Percentiles rank a stretch among this genome's conserved stretches.
These are phyloP conservation scores for Picus viridis DNA, from an alignment of 2,797 vertebrate genomes.

Conservation along the genomic window DNA sequence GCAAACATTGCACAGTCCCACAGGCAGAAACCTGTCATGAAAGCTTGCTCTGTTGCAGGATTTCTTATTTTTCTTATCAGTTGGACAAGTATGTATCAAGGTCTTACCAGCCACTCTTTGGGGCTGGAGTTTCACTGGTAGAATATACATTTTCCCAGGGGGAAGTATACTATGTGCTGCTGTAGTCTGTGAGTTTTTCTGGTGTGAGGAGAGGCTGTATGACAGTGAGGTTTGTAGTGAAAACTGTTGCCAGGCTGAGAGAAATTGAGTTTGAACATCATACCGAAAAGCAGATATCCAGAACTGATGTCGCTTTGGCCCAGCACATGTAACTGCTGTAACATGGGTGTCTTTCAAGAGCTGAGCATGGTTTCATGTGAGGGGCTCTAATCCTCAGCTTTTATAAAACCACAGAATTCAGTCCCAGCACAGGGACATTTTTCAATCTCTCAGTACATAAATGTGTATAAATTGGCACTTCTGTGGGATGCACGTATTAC, in stretches of 20 bases:
- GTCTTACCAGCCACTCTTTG: neutral
- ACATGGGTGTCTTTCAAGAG: rapidly evolving
- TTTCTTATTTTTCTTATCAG: neutral
- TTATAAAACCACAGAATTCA: neutral
- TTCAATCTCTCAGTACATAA: neutral
- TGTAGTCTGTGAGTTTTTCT: neutral
- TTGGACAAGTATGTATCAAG: neutral
- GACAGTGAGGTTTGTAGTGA: neutral
- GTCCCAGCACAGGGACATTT: neutral
- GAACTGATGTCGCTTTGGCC: neutral
- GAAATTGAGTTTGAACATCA: neutral
- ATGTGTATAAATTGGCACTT: neutral
- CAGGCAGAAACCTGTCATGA: neutral
- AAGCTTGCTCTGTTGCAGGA: neutral
- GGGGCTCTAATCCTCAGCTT: neutral
- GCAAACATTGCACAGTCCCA: neutral
- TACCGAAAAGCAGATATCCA: neutral
- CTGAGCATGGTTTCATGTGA: neutral
- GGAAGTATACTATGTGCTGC: neutral
- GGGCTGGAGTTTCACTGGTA: neutral
- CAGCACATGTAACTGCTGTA: rapidly evolving
- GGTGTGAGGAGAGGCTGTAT: neutral
- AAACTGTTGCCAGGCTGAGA: neutral
- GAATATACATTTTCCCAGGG: neutral
- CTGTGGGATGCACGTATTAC: rapidly evolving